A percentile compares a stretch with the other conserved stretches of the same genome.
phyloP scores from a whole-genome alignment of 2,797 vertebrate genomes.

The Xenentodon cancila region DNA sequence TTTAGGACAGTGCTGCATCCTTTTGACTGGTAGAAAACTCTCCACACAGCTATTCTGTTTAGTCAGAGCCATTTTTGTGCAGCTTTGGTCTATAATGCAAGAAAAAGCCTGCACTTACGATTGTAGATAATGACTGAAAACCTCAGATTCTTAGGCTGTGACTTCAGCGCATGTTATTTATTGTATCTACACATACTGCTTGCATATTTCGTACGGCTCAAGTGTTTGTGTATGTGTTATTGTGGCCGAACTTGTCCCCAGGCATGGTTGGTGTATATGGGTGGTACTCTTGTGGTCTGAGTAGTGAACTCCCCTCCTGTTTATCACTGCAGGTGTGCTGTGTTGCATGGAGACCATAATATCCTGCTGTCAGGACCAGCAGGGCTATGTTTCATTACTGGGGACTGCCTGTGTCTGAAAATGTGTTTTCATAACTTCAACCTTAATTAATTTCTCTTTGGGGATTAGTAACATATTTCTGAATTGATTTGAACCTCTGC shows the following conservation, averaged over 20 bases:
- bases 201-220: neutral
- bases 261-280: conserved; percentile 16
- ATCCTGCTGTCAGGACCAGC: conserved; percentile 30
- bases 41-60: too few relatives aligned
- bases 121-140: neutral
- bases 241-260: conserved; percentile 29
- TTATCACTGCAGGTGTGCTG: conserved; percentile 24
- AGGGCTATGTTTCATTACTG: conserved; percentile 21
- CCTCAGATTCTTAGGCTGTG: conserved; percentile 8
- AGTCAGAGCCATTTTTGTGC: too few relatives aligned
- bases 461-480: too few relatives aligned
- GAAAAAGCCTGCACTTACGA: too few relatives aligned
- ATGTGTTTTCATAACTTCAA: neutral
- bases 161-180: neutral
- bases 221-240: conserved; percentile 4
- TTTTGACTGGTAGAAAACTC: neutral
- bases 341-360: conserved; percentile 56
- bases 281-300: conserved; percentile 6
- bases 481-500: neutral
- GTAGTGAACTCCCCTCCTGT: conserved; percentile 16
- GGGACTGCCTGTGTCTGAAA: neutral
- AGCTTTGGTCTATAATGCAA: too few relatives aligned
- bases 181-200: neutral
- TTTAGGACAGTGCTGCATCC: neutral
- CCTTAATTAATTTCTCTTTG: too few relatives aligned